Evolutionary conservation across 2,888 invertebrate genomes (phyloP).

Genomic region (Minunthozetes semirufus): DNA sequence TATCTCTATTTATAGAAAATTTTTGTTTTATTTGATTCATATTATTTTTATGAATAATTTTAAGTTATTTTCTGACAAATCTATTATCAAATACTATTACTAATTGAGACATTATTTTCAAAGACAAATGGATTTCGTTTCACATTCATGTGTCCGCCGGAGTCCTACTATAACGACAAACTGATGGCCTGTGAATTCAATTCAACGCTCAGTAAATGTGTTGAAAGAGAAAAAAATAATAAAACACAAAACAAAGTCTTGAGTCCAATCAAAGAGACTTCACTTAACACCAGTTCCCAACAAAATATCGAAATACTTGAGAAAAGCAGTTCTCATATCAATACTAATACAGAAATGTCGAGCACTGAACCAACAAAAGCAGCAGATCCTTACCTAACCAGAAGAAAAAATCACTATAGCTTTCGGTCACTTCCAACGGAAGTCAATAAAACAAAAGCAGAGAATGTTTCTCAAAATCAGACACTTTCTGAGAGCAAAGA

Average conservation of each 20-base stretch:
- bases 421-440: neutral
- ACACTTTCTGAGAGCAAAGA: neutral
- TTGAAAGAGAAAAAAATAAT: neutral
- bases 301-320: neutral
- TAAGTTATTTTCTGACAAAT: neutral
- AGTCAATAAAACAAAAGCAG: neutral
- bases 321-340: neutral
- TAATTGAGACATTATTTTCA: too few relatives aligned
- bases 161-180: conserved; percentile 42
- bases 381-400: conserved; percentile 1
- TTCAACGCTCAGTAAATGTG: neutral
- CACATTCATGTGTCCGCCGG: conserved; percentile 42
- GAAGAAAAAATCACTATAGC: neutral
- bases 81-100: too few relatives aligned
- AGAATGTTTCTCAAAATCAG: neutral
- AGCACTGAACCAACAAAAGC: neutral
- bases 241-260: neutral
- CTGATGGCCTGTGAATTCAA: conserved; percentile 43
- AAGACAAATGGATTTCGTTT: conserved; percentile 41
- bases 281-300: neutral
- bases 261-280: neutral
- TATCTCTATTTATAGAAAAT: too few relatives aligned
- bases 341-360: neutral
- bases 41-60: neutral
- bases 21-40: too few relatives aligned